Percentiles rank a stretch among this genome's conserved stretches.
Conservation (phyloP, 2,888 invertebrate genomes). For the Parnassius glacialis region DNA sequence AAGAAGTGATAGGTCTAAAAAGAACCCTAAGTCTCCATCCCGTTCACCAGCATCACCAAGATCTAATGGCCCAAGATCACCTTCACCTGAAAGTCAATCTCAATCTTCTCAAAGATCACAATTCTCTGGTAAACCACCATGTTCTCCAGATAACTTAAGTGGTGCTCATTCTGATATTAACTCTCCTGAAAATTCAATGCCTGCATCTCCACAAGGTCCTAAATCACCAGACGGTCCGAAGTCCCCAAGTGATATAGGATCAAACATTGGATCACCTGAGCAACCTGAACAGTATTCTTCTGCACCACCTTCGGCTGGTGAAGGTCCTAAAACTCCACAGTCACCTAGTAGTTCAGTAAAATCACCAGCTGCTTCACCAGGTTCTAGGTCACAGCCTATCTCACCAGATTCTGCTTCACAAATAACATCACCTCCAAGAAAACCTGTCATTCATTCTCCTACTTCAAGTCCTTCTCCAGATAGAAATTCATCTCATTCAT, state of each 20-base stretch:
- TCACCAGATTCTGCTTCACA: slow-evolving; percentile 59
- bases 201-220: slow-evolving; percentile 58
- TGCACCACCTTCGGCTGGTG: slow-evolving; percentile 49
- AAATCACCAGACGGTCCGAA: slow-evolving; percentile 74
- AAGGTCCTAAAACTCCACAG: slow-evolving; percentile 66
- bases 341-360: slow-evolving; percentile 56
- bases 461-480: slow-evolving; percentile 65
- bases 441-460: slow-evolving; percentile 45
- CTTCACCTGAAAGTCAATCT: slow-evolving; percentile 41
- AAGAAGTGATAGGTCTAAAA: slow-evolving; percentile 62
- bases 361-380: slow-evolving; percentile 58
- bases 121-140: slow-evolving; percentile 42
- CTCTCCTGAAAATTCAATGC: slow-evolving; percentile 71
- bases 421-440: slow-evolving; percentile 48
- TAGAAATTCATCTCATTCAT: slow-evolving; percentile 53
- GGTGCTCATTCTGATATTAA: slow-evolving; percentile 71
- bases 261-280: slow-evolving; percentile 47
- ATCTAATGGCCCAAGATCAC: slow-evolving; percentile 50
- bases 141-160: slow-evolving; percentile 66
- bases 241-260: slow-evolving; percentile 58
- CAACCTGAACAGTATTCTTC: slow-evolving; percentile 51
- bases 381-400: slow-evolving; percentile 53
- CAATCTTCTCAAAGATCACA: slow-evolving; percentile 42
- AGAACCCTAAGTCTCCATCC: slow-evolving; percentile 59
- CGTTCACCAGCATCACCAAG: slow-evolving; percentile 42